phyloP scores from a whole-genome alignment of 1,140 invertebrate species.

The honey bee (Apis mellifera) region DNA sequence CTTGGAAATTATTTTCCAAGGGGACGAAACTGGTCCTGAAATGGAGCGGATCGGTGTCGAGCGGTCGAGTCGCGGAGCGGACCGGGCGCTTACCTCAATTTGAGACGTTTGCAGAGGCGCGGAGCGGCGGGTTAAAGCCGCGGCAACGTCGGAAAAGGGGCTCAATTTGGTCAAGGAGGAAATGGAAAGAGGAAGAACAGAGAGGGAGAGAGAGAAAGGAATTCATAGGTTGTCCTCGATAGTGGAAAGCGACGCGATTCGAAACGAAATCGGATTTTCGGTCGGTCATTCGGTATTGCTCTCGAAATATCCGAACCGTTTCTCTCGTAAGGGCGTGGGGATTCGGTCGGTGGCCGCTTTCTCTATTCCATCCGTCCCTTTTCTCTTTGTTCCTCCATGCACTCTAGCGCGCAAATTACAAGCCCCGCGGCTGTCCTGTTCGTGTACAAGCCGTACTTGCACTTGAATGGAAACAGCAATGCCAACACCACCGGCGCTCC shows the following conservation, averaged over 20 bases:
- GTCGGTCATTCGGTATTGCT: conserved; percentile 59
- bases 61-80: too few species aligned
- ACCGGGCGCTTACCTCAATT: conserved; percentile 37
- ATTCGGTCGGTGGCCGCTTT: conserved; percentile 49
- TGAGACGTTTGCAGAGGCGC: conserved; percentile 38
- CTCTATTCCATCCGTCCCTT: conserved; percentile 27
- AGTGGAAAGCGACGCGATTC: conserved; percentile 53
- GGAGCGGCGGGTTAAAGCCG: conserved; percentile 22
- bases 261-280: conserved; percentile 65
- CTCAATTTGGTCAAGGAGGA: conserved; percentile 25
- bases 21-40: conserved; percentile 57
- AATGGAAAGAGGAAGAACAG: conserved; percentile 14
- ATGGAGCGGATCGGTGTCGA: conserved; percentile 40
- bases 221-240: conserved; percentile 39
- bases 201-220: background rate
- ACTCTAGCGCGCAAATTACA: conserved; percentile 38
- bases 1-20: conserved; percentile 58
- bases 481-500: conserved; percentile 14
- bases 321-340: conserved; percentile 49
- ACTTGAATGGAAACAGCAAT: conserved; percentile 43
- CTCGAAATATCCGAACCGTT: conserved; percentile 46
- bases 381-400: conserved; percentile 46
- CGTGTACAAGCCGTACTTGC: conserved; percentile 27
- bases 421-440: conserved; percentile 33
- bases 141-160: background rate